phyloP scores from a whole-genome alignment of 2,113 vertebrate genomes.

The Eptesicus fuscus region DNA sequence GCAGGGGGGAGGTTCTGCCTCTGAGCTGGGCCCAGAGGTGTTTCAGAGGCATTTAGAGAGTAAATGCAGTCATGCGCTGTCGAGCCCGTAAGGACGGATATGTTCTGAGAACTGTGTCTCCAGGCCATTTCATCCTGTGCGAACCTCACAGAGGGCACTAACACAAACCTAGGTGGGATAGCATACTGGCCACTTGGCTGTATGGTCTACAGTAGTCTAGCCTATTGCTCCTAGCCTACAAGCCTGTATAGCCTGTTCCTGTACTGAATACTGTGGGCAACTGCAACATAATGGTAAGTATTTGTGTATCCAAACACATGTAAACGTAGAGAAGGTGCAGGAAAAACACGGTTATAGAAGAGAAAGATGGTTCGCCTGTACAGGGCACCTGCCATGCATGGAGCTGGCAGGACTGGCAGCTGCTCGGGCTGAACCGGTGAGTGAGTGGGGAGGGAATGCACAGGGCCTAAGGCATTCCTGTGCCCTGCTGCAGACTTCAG shows the following conservation, averaged over 20 bases:
- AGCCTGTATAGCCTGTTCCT: not conserved
- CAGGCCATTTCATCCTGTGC: too few relatives aligned
- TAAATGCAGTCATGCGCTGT: not conserved
- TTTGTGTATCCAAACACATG: not conserved
- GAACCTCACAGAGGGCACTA: not conserved
- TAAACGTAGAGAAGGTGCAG: not conserved
- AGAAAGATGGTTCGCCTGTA: not conserved
- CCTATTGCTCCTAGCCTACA: not conserved
- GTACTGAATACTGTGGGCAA: not conserved
- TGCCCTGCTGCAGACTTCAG: too few relatives aligned
- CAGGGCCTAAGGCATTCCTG: not conserved
- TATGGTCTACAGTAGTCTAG: too few relatives aligned
- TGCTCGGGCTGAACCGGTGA: not conserved
- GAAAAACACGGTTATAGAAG: not conserved
- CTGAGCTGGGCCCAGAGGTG: not conserved
- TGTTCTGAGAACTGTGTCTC: not conserved
- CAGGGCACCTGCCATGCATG: not conserved
- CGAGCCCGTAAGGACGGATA: not conserved
- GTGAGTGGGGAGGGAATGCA: not conserved
- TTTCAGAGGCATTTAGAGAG: not conserved
- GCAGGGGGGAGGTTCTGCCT: not conserved
- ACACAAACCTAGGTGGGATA: not conserved
- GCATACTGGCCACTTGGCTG: not conserved
- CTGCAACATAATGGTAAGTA: not conserved
- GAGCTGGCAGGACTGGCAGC: not conserved